These are phyloP conservation scores for Bergia sp. DNA, from an alignment of 92 coral and sea anemone genomes.

Conservation along the genomic window DNA sequence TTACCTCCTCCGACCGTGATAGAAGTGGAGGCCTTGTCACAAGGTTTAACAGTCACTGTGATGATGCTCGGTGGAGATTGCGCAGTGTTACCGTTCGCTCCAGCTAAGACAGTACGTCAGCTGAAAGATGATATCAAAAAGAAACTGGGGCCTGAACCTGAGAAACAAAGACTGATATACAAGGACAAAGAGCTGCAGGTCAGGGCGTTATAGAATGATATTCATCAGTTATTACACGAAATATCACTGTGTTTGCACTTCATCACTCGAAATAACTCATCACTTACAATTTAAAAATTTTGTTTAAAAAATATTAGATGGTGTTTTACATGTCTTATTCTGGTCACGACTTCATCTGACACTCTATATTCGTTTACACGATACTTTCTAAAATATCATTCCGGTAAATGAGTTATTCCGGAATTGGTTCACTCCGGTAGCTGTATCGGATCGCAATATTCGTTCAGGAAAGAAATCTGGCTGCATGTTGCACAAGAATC, in stretches of 20 bases:
- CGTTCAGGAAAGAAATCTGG: too few relatives aligned
- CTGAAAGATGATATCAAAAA: slow-evolving; percentile 54
- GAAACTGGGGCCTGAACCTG: slow-evolving; percentile 58
- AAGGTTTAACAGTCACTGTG: slow-evolving; percentile 62
- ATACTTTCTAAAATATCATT: too few relatives aligned
- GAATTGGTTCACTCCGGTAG: too few relatives aligned
- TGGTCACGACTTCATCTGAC: too few relatives aligned
- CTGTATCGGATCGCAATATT: too few relatives aligned
- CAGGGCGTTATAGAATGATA: background rate
- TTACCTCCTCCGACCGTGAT: slow-evolving; percentile 46
- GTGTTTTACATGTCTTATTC: too few relatives aligned
- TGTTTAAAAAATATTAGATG: too few relatives aligned
- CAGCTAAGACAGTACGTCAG: slow-evolving; percentile 59
- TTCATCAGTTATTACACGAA: too few relatives aligned
- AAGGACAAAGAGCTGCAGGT: slow-evolving; percentile 86
- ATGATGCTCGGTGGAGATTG: slow-evolving; percentile 92
- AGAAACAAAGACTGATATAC: slow-evolving; percentile 79
- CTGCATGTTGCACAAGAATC: too few relatives aligned
- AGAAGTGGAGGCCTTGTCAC: background rate
- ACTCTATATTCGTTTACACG: too few relatives aligned
- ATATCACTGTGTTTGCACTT: background rate
- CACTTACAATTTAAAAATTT: background rate
- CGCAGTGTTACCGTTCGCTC: slow-evolving; percentile 65
- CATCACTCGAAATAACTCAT: too few relatives aligned
- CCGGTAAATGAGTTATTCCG: too few relatives aligned